Evolutionary conservation across 2,797 vertebrate genomes (phyloP), one percentile per base, ranked within the genome.

Genomic region (Lepus townsendii): DNA sequence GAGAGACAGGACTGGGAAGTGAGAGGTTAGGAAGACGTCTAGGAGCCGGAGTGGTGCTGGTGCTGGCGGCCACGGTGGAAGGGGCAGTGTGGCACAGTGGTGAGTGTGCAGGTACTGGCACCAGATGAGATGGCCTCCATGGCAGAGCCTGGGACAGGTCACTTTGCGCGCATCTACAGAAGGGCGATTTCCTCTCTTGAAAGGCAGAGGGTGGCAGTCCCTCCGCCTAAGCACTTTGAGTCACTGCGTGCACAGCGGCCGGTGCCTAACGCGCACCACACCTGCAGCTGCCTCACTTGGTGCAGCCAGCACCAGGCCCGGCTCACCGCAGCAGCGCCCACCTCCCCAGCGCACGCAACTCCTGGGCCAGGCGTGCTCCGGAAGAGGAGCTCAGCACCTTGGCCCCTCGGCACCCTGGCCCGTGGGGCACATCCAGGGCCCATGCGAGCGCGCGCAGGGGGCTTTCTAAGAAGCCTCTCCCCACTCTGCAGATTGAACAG

Each of bases 11-110:
- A 75, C 14, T 10, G 71, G 30, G 72, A 66, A 88, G 76, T 38
- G 38, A 38, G 22, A 35, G 71, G 84, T 47, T 71, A 52, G 94
- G 84, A 93, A 85, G 86, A 86, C 35, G 63, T 35, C 22, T 71
- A 65, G 32, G 47, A 35, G 11, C 42, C 54, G 62, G 7, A 42
- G 86, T 35, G 57, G 9, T 0, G 0, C 3, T 26, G 24, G 20
- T n/a, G 52, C 77, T 57, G 57, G 32, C 11, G 0, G 6, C 69
- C 7, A 0, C 9, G 17, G 62, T 1, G 24, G 63, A 62, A 68
- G 80, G 73, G 47, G 12, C 73, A 38, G 42, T 14, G 42, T 77
- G 66, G 12, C 9, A 0, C 7, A 22, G 65, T n/a, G 30, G 17
- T 60, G 60, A 14, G 16, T 47, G 16, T 47, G 32, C 1, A 38